Evolutionary conservation across 2,113 vertebrate genomes (phyloP), one percentile per base, ranked within the genome.

Genomic region (Anarhynchus alexandrinus): DNA sequence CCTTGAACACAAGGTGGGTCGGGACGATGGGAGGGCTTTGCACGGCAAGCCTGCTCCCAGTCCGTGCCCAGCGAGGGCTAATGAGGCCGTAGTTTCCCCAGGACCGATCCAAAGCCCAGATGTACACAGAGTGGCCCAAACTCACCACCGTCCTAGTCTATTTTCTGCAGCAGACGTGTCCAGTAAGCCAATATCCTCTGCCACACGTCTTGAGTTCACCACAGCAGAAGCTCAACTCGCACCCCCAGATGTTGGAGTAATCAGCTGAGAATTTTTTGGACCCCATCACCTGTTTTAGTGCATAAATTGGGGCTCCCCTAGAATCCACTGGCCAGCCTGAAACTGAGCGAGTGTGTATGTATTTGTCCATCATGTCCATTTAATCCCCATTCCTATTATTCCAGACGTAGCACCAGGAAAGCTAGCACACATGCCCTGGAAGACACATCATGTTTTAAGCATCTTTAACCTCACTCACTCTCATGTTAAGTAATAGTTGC

Each of bases 51-150:
- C 49, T 21, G 51, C 43, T 42, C 40, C 40, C 43, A 26, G 40
- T 5, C 58, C 4, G 1, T 7, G n/a, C 29, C 43, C 34, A 55
- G 61, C 1, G 1, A 69, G 61, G 32, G 27, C 42, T 15, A 27
- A 15, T 1, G 11, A 16, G 77, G 62, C 49, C 3, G 0, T 7
- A 1, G 36, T 36, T 15, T 30, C 66, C 15, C 66, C 58, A 34
- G 73, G 61, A 38, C 11, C 2, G 0, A 38, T 9, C 15, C 61
- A 32, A 49, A 57, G 8, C 72, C 51, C 66, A 19, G 51, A 32
- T 1, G 10, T 5, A 62, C n/a, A 5, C 16, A 4, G 0, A 20
- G 30, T 20, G n/a, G 51, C 20, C 52, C 72, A 61, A 78, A n/a
- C 25, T 32, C 66, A 52, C 36, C 57, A 27, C 29, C 2, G 0